Evolutionary conservation across 2,888 invertebrate species (phyloP).

Genomic region (Odontomyia ornata): DNA sequence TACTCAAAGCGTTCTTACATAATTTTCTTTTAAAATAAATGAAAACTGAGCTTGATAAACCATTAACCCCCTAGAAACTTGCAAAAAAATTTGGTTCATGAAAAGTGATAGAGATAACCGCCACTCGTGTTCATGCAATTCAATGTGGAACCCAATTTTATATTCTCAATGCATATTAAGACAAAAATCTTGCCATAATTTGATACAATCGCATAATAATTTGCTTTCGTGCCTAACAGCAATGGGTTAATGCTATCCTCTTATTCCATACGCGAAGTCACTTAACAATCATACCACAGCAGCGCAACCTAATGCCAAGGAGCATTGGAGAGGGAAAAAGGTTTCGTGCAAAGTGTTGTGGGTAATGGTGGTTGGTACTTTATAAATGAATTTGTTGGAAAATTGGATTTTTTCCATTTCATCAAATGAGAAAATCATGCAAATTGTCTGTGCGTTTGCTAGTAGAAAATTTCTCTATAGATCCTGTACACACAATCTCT

Average conservation of each 20-base stretch:
- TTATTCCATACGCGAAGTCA: constrained; percentile 5
- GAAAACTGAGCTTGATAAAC: background rate
- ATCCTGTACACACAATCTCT: background rate
- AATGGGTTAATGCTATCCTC: background rate
- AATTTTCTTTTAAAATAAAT: background rate
- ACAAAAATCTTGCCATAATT: background rate
- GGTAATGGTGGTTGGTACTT: constrained; percentile 32
- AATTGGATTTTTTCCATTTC: constrained; percentile 48
- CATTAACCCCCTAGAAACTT: background rate
- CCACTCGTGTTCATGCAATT: background rate
- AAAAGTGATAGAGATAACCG: background rate
- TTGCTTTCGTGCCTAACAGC: background rate
- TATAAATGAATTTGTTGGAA: constrained; percentile 47
- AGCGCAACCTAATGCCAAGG: background rate
- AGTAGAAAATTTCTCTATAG: constrained; percentile 20
- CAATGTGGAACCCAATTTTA: background rate
- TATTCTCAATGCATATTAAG: background rate
- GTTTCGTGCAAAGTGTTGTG: background rate
- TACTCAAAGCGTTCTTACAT: background rate
- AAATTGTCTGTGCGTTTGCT: constrained; percentile 44
- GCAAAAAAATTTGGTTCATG: background rate
- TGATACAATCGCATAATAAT: background rate
- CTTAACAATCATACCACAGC: background rate
- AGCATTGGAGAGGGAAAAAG: background rate
- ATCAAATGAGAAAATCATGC: constrained; percentile 47